phyloP scores from a whole-genome alignment of 2,113 vertebrate species.

The Hepsetus odoe region DNA sequence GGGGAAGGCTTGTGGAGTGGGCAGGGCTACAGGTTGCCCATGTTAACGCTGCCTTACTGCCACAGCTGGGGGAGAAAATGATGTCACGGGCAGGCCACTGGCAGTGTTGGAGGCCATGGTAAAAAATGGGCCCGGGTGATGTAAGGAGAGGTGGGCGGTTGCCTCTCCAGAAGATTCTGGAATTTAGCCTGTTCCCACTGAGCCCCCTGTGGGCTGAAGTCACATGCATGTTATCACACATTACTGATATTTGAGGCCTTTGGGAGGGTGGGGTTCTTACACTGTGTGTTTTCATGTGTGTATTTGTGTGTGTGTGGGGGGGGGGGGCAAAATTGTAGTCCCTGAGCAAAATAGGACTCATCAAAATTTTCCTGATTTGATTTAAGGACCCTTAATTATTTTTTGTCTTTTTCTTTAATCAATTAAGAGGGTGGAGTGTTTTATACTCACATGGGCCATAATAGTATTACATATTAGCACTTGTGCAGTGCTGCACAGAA shows the following conservation, averaged over 20 bases:
- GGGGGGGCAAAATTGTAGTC: too few species aligned
- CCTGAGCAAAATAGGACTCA: too few species aligned
- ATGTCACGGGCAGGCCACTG: slow-evolving; percentile 71
- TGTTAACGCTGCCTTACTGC: slow-evolving; percentile 45
- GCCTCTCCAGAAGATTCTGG: slow-evolving; percentile 19
- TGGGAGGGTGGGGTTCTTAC: too few species aligned
- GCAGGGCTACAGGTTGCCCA: slow-evolving; percentile 45
- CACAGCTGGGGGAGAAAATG: slow-evolving; percentile 67
- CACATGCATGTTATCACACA: background rate
- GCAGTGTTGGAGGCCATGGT: slow-evolving; percentile 59
- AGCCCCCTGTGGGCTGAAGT: slow-evolving; percentile 7
- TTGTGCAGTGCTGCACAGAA: too few species aligned
- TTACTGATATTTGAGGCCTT: background rate
- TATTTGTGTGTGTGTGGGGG: too few species aligned
- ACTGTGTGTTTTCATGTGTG: background rate
- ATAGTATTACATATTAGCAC: too few species aligned
- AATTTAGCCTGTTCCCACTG: slow-evolving; percentile 8
- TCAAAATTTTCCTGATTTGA: too few species aligned
- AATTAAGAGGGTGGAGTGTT: too few species aligned
- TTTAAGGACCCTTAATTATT: too few species aligned
- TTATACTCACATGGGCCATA: too few species aligned
- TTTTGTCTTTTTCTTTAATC: too few species aligned
- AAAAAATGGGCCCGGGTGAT: slow-evolving; percentile 56
- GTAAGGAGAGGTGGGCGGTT: slow-evolving; percentile 35
- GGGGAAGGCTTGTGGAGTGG: background rate